Evolutionary conservation across 2,797 vertebrate genomes (phyloP), one percentile per base, ranked within the genome.

Genomic region (Otus scops): DNA sequence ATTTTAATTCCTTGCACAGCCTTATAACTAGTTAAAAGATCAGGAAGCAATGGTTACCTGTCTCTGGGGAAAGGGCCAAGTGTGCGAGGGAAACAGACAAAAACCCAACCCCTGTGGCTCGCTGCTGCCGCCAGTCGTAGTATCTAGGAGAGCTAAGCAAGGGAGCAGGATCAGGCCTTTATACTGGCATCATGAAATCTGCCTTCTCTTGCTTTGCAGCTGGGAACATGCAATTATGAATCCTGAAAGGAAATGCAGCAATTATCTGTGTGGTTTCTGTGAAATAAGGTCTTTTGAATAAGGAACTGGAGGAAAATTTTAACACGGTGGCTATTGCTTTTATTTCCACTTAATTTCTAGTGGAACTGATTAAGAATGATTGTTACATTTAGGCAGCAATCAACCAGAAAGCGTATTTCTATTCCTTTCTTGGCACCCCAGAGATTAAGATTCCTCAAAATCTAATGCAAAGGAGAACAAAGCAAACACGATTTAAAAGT

Each of bases 321-420:
- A 92, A 87, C 53, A 24, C 3, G 4, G n/a, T 80, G 36, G 75
- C 81, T 92, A 87, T 67, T 59, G 47, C 79, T 77, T 79, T 94
- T 94, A 88, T 94, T 92, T 85, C 73, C 50, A 82, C 71, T 85
- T 86, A 87, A 95, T 89, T 95, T 94, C 75, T 95, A 83, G 88
- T 51, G 75, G 90, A 97, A 94, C 84, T 95, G 94, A 94, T 97
- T 95, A 88, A 89, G 83, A 91, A 83, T 43, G 53, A 92, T 95
- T 75, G 65, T 94, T 96, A 82, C 61, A 89, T 89, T 76, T 75
- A 53, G 41, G 83, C 85, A 90, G 93, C 95, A 94, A 88, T 77
- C 84, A 89, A 69, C 85, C 69, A 79, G 90, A 90, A 64, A 77
- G 36, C 8, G 1, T 85, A 91, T 93, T 90, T 89, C 78, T 89